Conservation (phyloP, 2,888 invertebrate genomes). For the Oligia fasciuncula region DNA sequence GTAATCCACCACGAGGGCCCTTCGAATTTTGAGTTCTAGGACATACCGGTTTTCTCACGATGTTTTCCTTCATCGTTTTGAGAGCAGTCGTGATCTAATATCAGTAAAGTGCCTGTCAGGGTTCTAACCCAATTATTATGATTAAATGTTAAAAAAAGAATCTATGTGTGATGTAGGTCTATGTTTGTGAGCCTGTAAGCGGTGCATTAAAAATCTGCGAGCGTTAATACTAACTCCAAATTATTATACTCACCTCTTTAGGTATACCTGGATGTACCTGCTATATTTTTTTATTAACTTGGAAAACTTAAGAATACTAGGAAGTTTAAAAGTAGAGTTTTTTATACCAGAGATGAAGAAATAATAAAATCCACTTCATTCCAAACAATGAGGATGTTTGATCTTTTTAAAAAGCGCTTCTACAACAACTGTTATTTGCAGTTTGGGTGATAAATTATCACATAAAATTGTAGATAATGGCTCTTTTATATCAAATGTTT, state of each 20-base stretch:
- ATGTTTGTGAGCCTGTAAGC: not conserved
- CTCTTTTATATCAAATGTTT: conserved; percentile 86
- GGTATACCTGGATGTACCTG: too few relatives aligned
- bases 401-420: conserved; percentile 55
- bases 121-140: too few relatives aligned
- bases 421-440: conserved; percentile 70
- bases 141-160: too few relatives aligned
- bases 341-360: not conserved
- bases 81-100: too few relatives aligned
- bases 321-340: not conserved
- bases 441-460: conserved; percentile 79
- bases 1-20: too few relatives aligned
- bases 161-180: not conserved
- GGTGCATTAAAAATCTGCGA: not conserved
- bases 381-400: conserved; percentile 1
- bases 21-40: too few relatives aligned
- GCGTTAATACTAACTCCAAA: not conserved
- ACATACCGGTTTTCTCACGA: too few relatives aligned
- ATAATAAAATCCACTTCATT: not conserved
- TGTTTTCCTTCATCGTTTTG: too few relatives aligned
- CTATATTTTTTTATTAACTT: not conserved
- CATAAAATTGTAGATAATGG: conserved; percentile 85
- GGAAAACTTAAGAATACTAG: not conserved
- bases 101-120: too few relatives aligned
- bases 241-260: not conserved